Percentiles rank a stretch among this genome's conserved stretches.
phyloP scores from a whole-genome alignment of 2,888 invertebrate species.

The Lamellibrachia satsuma region DNA sequence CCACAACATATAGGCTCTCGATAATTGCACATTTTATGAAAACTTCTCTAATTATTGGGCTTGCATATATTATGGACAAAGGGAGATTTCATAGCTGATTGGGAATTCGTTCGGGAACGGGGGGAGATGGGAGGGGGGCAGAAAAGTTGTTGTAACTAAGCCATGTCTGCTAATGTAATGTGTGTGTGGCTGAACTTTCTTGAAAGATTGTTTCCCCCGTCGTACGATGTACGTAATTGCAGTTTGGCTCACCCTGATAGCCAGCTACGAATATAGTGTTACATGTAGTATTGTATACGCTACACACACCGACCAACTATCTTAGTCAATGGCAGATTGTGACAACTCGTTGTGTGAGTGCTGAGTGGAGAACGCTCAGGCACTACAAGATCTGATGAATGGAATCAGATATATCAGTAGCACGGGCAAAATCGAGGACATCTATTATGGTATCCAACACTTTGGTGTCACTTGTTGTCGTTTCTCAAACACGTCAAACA shows the following conservation, averaged over 20 bases:
- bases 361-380: not conserved
- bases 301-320: not conserved
- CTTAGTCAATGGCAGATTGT: not conserved
- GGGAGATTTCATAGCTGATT: too few relatives aligned
- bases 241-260: not conserved
- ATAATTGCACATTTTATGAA: too few relatives aligned
- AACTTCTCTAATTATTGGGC: too few relatives aligned
- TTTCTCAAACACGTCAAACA: not conserved
- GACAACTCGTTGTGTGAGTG: not conserved
- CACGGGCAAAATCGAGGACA: not conserved
- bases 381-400: not conserved
- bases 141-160: too few relatives aligned
- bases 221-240: not conserved
- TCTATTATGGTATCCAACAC: not conserved
- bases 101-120: too few relatives aligned
- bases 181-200: not conserved
- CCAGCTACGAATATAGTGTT: not conserved
- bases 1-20: too few relatives aligned
- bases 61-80: too few relatives aligned
- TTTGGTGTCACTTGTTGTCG: not conserved
- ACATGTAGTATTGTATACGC: not conserved
- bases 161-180: too few relatives aligned
- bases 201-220: not conserved
- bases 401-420: not conserved
- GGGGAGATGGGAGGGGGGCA: too few relatives aligned